These are phyloP conservation scores for Emydura subglobosa DNA, from an alignment of 2,113 vertebrate species.

Conservation along the genomic window DNA sequence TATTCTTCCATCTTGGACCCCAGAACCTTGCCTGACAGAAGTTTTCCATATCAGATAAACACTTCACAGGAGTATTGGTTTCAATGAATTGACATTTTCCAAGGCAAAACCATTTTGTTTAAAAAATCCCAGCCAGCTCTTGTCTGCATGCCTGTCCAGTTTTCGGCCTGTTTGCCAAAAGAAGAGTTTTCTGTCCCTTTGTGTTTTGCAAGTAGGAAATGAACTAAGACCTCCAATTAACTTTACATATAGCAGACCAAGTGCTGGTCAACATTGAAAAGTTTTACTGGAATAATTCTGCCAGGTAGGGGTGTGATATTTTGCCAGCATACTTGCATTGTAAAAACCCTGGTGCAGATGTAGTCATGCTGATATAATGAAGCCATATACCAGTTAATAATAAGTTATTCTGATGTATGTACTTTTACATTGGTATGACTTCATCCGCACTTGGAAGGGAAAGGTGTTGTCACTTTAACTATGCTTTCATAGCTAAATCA, in stretches of 20 bases:
- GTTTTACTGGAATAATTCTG: conserved; percentile 63
- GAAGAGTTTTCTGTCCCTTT: conserved; percentile 56
- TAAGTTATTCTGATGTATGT: not conserved
- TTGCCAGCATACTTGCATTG: conserved; percentile 64
- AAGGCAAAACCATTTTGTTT: no score
- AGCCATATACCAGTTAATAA: not conserved
- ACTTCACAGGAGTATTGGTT: no score
- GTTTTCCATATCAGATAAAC: no score
- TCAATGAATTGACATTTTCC: no score
- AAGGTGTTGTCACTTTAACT: not conserved
- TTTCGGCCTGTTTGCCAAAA: conserved; percentile 34
- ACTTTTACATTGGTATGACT: not conserved
- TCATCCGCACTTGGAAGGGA: not conserved
- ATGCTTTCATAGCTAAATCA: not conserved
- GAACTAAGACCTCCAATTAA: conserved; percentile 49
- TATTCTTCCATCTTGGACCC: no score
- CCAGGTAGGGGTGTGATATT: conserved; percentile 66
- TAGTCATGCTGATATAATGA: no score
- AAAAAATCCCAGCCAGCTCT: no score
- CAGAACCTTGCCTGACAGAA: no score
- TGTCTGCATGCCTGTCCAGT: not conserved
- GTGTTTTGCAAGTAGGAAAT: conserved; percentile 60
- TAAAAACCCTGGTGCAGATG: conserved; percentile 49
- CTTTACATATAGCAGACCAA: conserved; percentile 64
- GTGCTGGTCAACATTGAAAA: conserved; percentile 67